Percentiles rank a stretch among this genome's conserved stretches.
These are phyloP conservation scores for Oreochromis spilurus DNA, from an alignment of 2,113 vertebrate species.

Conservation along the genomic window DNA sequence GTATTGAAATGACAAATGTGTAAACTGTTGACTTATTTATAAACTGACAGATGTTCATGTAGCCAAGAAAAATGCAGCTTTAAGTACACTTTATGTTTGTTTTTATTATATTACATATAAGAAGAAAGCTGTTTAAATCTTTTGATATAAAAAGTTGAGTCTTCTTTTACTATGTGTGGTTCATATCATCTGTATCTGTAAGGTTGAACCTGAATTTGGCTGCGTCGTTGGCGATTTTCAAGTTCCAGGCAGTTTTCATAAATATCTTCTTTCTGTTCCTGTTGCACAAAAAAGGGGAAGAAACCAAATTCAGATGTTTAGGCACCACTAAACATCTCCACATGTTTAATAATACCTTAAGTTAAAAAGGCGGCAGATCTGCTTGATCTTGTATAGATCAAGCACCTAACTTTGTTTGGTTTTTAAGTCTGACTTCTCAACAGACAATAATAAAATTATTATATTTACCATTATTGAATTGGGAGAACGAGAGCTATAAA, in stretches of 20 bases:
- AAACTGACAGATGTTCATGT: background rate
- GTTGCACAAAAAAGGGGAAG: background rate
- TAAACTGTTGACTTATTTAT: background rate
- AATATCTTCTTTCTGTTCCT: background rate
- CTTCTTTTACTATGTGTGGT: background rate
- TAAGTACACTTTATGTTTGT: background rate
- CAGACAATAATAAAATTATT: background rate
- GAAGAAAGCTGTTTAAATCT: background rate
- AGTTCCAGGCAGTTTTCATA: constrained; percentile 49
- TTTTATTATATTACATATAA: background rate
- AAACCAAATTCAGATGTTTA: background rate
- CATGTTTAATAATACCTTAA: background rate
- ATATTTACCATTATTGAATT: background rate
- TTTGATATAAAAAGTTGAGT: background rate
- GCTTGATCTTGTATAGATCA: background rate
- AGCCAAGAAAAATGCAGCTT: background rate
- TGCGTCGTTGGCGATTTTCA: background rate
- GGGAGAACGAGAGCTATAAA: background rate
- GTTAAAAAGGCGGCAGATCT: background rate
- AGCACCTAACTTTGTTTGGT: too few relatives aligned
- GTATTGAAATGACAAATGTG: background rate
- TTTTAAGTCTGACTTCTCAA: background rate
- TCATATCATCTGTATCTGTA: background rate
- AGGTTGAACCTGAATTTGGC: background rate
- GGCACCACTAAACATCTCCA: background rate